phyloP scores from a whole-genome alignment of 2,113 vertebrate species.

The Pygoscelis adeliae region DNA sequence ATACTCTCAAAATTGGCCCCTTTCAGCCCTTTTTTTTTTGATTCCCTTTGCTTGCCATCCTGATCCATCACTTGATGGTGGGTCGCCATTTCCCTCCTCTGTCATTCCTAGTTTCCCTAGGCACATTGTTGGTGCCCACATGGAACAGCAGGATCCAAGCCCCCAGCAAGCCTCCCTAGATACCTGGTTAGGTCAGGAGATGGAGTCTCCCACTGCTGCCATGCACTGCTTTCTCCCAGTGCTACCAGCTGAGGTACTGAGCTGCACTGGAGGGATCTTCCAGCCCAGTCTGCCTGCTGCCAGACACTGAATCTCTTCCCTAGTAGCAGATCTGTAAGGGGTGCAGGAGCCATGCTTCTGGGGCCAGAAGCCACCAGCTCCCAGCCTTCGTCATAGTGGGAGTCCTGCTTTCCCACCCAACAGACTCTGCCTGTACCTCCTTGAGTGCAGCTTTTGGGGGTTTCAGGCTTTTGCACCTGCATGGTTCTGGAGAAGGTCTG shows the following conservation, averaged over 20 bases:
- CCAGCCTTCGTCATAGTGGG: background rate
- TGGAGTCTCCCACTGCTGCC: background rate
- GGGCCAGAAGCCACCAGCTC: background rate
- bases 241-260: background rate
- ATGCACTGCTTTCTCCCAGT: background rate
- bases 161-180: background rate
- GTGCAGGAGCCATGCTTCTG: background rate
- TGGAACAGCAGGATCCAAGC: background rate
- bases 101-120: background rate
- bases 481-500: background rate
- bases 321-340: background rate
- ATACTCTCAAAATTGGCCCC: background rate
- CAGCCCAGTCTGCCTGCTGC: background rate
- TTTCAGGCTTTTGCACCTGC: background rate
- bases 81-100: background rate
- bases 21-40: background rate
- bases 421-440: background rate
- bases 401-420: background rate
- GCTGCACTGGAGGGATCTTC: background rate
- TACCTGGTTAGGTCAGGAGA: background rate
- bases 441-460: background rate
- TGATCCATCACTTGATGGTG: too few relatives aligned
- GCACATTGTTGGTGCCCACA: background rate
- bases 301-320: background rate
- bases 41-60: background rate